Conservation (phyloP, 2,113 vertebrate species). For the Mastomys coucha region DNA sequence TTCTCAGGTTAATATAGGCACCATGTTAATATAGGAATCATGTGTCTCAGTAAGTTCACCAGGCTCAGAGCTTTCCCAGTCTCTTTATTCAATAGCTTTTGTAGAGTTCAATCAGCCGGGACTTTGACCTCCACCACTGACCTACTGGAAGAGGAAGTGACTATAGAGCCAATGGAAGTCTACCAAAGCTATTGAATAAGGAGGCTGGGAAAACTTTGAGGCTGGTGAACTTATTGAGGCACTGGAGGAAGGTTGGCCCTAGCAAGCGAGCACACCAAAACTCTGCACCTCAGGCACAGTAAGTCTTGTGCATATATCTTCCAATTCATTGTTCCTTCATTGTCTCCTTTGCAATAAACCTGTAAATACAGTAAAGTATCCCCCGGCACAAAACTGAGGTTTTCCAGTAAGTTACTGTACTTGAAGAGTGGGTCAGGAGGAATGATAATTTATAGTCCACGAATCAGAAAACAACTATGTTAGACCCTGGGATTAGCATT, state of each 20-base stretch:
- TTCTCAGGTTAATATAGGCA: not conserved
- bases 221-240: not conserved
- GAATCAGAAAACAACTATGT: not conserved
- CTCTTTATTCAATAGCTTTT: not conserved
- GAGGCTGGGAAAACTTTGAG: not conserved
- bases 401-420: not conserved
- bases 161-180: fast-evolving
- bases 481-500: not conserved
- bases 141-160: not conserved
- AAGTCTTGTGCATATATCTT: not conserved
- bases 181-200: not conserved
- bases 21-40: too few species aligned
- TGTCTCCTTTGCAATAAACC: not conserved
- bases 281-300: not conserved
- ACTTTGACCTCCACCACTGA: not conserved
- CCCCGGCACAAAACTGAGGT: not conserved
- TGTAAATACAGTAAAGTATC: not conserved
- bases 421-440: not conserved
- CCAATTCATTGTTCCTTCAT: not conserved
- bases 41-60: not conserved
- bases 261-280: not conserved
- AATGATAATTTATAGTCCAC: not conserved
- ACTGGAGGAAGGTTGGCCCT: too few species aligned
- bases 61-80: not conserved
- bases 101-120: not conserved